These are phyloP conservation scores for Micromys minutus DNA, from an alignment of 2,113 vertebrate genomes.

Conservation along the genomic window DNA sequence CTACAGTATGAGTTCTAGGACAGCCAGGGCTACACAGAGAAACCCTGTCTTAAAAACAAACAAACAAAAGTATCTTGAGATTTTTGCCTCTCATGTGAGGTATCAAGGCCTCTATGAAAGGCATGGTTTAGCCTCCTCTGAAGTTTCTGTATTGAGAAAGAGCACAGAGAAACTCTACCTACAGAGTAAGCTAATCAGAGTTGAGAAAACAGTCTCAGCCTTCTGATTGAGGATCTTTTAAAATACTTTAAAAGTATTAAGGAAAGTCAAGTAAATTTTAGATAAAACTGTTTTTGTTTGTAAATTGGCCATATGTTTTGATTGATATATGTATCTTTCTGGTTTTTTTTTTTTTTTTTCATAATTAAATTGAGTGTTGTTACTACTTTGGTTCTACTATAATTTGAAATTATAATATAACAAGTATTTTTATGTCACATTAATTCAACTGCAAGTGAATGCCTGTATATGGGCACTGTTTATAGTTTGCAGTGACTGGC, in stretches of 20 bases:
- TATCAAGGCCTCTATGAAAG: constrained; percentile 28
- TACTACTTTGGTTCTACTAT: constrained; percentile 27
- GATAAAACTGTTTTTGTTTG: constrained; percentile 58
- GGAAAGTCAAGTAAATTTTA: constrained; percentile 52
- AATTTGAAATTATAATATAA: constrained; percentile 55
- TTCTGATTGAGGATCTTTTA: constrained; percentile 41
- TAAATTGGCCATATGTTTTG: constrained; percentile 50
- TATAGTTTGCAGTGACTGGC: constrained; percentile 43
- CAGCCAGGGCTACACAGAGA: neutral
- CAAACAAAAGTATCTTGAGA: neutral
- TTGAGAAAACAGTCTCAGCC: constrained; percentile 20
- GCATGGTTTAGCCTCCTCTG: constrained; percentile 13
- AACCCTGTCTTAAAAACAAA: neutral
- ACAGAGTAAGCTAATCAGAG: constrained; percentile 18
- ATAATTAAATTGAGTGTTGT: constrained; percentile 44
- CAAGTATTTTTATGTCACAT: constrained; percentile 52
- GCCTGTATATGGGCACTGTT: constrained; percentile 53
- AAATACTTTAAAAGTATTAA: constrained; percentile 51
- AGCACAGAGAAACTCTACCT: constrained; percentile 30
- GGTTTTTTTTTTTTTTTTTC: neutral
- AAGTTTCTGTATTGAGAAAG: neutral
- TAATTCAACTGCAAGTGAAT: constrained; percentile 48
- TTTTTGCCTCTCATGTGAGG: neutral
- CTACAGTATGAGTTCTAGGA: neutral
- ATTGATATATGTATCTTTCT: constrained; percentile 53